Conservation (phyloP, 2,113 vertebrate species). For the Bombycilla garrulus region DNA sequence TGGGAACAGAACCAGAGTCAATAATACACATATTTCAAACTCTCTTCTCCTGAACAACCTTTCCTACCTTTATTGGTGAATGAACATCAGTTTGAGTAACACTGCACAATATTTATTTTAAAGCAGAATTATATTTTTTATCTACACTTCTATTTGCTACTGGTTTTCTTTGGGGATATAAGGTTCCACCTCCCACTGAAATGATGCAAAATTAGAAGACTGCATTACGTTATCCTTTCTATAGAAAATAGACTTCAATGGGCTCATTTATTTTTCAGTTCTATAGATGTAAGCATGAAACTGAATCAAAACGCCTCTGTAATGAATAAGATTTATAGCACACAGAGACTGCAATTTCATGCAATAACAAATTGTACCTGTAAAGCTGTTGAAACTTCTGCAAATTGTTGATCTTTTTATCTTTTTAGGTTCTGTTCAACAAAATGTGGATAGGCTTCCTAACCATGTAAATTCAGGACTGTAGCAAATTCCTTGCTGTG, state of each 20-base stretch:
- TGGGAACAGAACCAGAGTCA: conserved; percentile 60
- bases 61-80: conserved; percentile 24
- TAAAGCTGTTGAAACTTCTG: background rate
- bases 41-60: conserved; percentile 16
- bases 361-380: background rate
- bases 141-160: background rate
- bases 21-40: conserved; percentile 58
- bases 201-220: background rate
- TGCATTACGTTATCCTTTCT: background rate
- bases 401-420: background rate
- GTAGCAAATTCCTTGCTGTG: background rate
- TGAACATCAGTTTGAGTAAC: conserved; percentile 16
- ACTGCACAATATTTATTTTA: conserved; percentile 38
- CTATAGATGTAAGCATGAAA: background rate
- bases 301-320: background rate
- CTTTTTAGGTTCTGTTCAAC: background rate
- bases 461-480: background rate
- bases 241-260: background rate
- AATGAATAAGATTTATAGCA: background rate
- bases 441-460: background rate
- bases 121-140: conserved; percentile 31
- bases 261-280: background rate
- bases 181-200: background rate
- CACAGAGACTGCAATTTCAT: background rate
- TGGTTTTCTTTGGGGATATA: background rate